Evolutionary conservation across 2,888 invertebrate species (phyloP).

Genomic region (Drosophila macrospina): DNA sequence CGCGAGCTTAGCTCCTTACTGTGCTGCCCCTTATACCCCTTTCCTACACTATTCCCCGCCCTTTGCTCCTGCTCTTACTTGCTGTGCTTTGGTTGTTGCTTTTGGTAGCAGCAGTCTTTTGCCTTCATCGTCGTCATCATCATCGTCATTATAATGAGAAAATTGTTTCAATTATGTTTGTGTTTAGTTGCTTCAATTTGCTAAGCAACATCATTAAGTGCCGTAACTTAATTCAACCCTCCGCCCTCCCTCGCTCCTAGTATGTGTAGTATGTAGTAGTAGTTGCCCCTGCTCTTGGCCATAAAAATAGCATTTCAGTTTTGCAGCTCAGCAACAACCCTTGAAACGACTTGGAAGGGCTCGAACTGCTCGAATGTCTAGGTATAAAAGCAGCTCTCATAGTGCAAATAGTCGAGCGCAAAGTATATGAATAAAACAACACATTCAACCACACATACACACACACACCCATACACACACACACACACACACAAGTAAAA

Average conservation of each 20-base stretch:
- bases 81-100: slow-evolving; percentile 9
- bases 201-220: slow-evolving; percentile 82
- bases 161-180: slow-evolving; percentile 81
- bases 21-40: not conserved
- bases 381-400: slow-evolving; percentile 26
- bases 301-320: slow-evolving; percentile 73
- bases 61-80: not conserved
- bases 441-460: slow-evolving; percentile 31
- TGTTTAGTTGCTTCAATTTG: slow-evolving; percentile 81
- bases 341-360: slow-evolving; percentile 27
- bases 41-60: slow-evolving; percentile 10
- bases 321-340: slow-evolving; percentile 44
- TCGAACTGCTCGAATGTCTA: slow-evolving; percentile 16
- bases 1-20: slow-evolving; percentile 11
- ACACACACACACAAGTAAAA: slow-evolving; percentile 51
- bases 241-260: not conserved
- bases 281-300: slow-evolving; percentile 30
- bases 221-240: slow-evolving; percentile 67
- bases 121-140: slow-evolving; percentile 43
- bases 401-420: slow-evolving; percentile 52
- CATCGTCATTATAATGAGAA: slow-evolving; percentile 77
- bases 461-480: slow-evolving; percentile 21
- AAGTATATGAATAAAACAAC: slow-evolving; percentile 68
- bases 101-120: slow-evolving; percentile 20
- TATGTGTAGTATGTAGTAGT: not conserved